These are phyloP conservation scores for Phyto melanocephala DNA, from an alignment of 2,888 invertebrate genomes.

Conservation along the genomic window DNA sequence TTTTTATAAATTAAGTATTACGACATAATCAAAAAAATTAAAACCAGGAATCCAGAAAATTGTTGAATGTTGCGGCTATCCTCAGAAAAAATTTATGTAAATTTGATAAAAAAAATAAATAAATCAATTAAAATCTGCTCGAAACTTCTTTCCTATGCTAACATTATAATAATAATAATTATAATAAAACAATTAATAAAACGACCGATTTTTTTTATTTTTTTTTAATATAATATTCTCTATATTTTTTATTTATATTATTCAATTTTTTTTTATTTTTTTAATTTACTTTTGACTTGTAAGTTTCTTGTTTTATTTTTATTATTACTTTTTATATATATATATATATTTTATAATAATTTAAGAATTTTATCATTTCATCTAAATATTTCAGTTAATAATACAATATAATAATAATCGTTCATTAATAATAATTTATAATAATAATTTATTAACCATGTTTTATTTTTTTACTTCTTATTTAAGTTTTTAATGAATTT, in stretches of 20 bases:
- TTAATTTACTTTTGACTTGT: constrained; percentile 63
- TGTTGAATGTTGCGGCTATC: no score
- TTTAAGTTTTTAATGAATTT: constrained; percentile 11
- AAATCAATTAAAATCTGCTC: no score
- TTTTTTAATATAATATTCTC: constrained; percentile 68
- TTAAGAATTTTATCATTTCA: constrained; percentile 71
- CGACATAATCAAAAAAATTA: no score
- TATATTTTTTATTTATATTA: constrained; percentile 65
- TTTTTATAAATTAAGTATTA: no score
- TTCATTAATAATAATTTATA: constrained; percentile 67
- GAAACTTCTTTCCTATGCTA: no score
- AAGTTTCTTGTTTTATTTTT: constrained; percentile 67
- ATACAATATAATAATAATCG: constrained; percentile 69
- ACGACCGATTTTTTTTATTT: constrained; percentile 33
- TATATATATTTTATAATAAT: constrained; percentile 63
- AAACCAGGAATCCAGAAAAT: no score
- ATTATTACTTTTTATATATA: constrained; percentile 59
- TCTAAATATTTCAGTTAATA: constrained; percentile 71
- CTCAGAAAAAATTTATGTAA: no score
- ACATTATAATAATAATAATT: no score
- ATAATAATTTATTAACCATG: constrained; percentile 64
- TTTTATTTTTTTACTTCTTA: constrained; percentile 30
- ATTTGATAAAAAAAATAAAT: no score
- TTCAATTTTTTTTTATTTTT: constrained; percentile 54
- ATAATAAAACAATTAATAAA: constrained; percentile 51